Evolutionary conservation across 2,797 vertebrate genomes (phyloP).

Genomic region (Chiloscyllium punctatum): DNA sequence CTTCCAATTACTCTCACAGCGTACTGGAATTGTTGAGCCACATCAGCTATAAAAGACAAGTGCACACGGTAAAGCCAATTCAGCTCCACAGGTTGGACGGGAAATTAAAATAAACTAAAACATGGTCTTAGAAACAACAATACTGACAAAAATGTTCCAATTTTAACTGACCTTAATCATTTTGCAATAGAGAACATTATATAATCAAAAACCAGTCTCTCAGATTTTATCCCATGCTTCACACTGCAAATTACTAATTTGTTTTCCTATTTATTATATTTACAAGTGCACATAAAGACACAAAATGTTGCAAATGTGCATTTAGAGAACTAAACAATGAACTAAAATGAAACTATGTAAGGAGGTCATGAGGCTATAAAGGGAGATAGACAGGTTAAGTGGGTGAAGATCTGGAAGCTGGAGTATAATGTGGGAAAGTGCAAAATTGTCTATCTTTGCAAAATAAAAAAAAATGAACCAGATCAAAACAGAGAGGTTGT

Average conservation of each 20-base stretch:
- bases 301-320: neutral
- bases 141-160: neutral
- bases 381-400: too few species aligned
- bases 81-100: neutral
- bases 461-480: too few species aligned
- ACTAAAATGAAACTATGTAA: neutral
- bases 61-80: neutral
- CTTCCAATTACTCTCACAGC: conserved; percentile 94
- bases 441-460: too few species aligned
- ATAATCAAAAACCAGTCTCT: neutral
- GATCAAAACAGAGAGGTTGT: too few species aligned
- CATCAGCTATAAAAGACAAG: conserved; percentile 71
- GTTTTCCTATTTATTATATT: neutral
- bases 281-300: neutral
- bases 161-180: neutral
- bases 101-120: neutral
- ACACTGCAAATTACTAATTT: neutral
- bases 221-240: neutral
- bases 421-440: too few species aligned
- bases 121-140: neutral
- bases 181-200: neutral
- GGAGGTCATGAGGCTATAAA: too few species aligned
- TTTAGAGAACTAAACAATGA: neutral
- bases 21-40: conserved; percentile 96
- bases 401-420: too few species aligned